Conservation (phyloP, 2,797 vertebrate genomes). For the Ficedula albicollis region DNA sequence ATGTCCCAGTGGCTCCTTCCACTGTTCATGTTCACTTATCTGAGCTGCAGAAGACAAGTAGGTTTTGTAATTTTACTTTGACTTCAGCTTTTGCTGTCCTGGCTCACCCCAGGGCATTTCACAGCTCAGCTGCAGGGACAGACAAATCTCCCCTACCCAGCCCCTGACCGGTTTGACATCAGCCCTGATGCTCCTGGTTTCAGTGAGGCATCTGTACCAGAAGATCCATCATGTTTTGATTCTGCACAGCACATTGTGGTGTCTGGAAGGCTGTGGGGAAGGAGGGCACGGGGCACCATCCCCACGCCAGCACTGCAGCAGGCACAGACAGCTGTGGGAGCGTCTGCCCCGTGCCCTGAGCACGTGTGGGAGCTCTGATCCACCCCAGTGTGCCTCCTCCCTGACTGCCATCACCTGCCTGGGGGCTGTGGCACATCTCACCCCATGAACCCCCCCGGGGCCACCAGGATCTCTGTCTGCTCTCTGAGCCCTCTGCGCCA, state of each 20-base stretch:
- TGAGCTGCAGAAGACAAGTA: not conserved
- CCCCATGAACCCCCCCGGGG: not conserved
- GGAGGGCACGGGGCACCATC: not conserved
- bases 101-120: not conserved
- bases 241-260: rapidly evolving
- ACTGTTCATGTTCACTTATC: not conserved
- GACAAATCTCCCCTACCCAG: not conserved
- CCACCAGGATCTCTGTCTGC: not conserved
- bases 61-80: not conserved
- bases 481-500: not conserved
- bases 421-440: not conserved
- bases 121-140: not conserved
- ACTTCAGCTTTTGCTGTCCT: not conserved
- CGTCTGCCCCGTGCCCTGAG: not conserved
- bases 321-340: not conserved
- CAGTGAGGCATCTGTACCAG: not conserved
- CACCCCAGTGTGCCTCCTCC: not conserved
- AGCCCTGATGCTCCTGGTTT: not conserved
- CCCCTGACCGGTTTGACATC: not conserved
- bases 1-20: not conserved
- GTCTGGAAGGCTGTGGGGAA: not conserved
- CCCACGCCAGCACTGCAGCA: not conserved
- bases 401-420: not conserved
- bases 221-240: not conserved
- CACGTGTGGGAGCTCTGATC: not conserved